Conservation (phyloP, 2,888 invertebrate genomes). For the Trisateles emortualis region DNA sequence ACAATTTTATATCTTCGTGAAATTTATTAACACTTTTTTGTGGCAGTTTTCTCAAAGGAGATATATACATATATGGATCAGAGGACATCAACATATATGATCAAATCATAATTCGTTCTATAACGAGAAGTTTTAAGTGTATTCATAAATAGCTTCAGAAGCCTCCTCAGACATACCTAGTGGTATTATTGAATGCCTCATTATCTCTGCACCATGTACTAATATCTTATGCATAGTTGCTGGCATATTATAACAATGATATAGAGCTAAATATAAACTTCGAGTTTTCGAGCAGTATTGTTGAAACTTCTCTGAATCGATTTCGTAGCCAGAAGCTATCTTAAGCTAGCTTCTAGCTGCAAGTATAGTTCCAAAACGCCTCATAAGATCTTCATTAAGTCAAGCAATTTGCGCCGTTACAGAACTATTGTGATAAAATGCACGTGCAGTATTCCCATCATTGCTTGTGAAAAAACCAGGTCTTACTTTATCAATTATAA, state of each 20-base stretch:
- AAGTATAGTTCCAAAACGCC: neutral
- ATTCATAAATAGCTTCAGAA: slow-evolving; percentile 3
- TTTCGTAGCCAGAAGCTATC: neutral
- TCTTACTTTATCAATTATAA: slow-evolving; percentile 17
- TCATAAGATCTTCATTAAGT: neutral
- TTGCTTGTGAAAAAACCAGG: neutral
- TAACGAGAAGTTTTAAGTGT: neutral
- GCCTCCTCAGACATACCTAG: slow-evolving; percentile 3
- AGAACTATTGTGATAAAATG: neutral
- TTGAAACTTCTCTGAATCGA: neutral
- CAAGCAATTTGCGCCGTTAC: neutral
- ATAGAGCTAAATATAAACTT: neutral
- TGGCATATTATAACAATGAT: slow-evolving; percentile 1
- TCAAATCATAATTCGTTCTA: neutral
- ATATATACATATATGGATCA: neutral
- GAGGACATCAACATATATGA: neutral
- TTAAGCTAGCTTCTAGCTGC: no score
- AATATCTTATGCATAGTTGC: neutral
- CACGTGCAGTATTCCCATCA: neutral
- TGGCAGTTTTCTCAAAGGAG: no score
- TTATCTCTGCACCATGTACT: slow-evolving; percentile 1
- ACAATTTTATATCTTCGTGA: no score
- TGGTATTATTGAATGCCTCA: slow-evolving; percentile 15
- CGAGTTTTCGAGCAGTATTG: neutral
- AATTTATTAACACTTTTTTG: no score